phyloP scores from a whole-genome alignment of 2,797 vertebrate species.

The Nasua narica region DNA sequence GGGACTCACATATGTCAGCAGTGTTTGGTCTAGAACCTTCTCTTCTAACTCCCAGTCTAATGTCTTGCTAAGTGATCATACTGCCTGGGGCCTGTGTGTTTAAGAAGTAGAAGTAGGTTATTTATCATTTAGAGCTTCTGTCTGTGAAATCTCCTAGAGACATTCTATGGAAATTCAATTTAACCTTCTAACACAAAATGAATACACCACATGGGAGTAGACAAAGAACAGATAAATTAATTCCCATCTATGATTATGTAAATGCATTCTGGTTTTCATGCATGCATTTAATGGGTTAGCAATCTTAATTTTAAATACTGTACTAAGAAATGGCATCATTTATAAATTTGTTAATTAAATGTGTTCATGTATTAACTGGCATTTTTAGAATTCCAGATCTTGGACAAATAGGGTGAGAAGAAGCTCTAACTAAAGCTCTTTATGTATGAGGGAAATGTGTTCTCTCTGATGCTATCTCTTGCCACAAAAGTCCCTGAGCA shows the following conservation, averaged over 20 bases:
- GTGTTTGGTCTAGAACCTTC: neutral
- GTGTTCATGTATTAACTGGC: neutral
- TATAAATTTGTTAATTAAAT: slow-evolving; percentile 37
- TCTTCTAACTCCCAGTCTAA: neutral
- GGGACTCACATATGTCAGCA: neutral
- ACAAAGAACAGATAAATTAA: slow-evolving; percentile 21
- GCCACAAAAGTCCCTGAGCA: neutral
- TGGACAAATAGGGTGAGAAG: neutral
- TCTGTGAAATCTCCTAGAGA: neutral
- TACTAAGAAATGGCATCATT: slow-evolving; percentile 27
- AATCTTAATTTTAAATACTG: slow-evolving; percentile 53
- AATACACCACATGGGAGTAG: neutral
- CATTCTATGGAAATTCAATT: neutral
- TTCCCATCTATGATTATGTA: slow-evolving; percentile 26
- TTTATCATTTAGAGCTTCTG: neutral
- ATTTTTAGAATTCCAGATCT: slow-evolving; percentile 17
- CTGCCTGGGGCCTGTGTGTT: neutral
- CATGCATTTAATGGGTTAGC: neutral
- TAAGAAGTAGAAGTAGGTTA: neutral
- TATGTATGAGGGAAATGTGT: neutral
- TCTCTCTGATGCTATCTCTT: neutral
- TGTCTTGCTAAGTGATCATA: neutral
- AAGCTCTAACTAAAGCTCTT: neutral
- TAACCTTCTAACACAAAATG: slow-evolving; percentile 25
- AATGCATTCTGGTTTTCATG: slow-evolving; percentile 22